Evolutionary conservation across 92 coral and sea anemone species (phyloP), one percentile per base, ranked within the genome.

Genomic region (Heteractis magnifica): DNA sequence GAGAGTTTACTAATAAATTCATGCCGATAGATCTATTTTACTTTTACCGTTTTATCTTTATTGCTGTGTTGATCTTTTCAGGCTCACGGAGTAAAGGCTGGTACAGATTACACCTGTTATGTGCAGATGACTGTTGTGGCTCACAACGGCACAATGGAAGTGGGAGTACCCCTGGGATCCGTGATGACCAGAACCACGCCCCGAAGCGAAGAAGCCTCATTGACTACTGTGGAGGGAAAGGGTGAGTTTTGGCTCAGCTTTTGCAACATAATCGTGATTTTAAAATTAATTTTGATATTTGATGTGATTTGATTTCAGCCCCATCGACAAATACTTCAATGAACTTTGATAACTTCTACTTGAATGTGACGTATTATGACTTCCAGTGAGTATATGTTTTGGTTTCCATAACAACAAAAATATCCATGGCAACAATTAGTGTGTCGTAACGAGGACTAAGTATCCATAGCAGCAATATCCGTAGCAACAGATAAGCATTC

Each of bases 201-300:
- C 51, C 88, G 88, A 58, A 93, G 98, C 81, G 98, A 93, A 59
- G 90, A 94, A 80, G 95, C 65, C 65, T 87, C 90, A 8, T 85
- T 91, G 77, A 95, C 98, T 60, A 95, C 98, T 6, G 86, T 93
- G 62, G 98, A 95, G 88, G 95, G 95, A 49, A 95, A 81, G 85
- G 98, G 98, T 95, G 75, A 80, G 88, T 48, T 10, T 58, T 56
- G 13, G 0, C 70, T 4, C 20, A 3, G 7, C 41, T 19, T 21
- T 12, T 4, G 19, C n/a, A 14, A 75, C n/a, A 18, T 75, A 16
- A 16, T 18, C 76, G 4, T 23, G 6, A 6, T 19, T 50, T 49
- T 62, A 15, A 52, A 49, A 59, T 71, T 71, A 62, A 14, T 13
- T 65, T 56, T 19, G 20, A 10, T 49, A 51, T 18, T 78, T 60